Evolutionary conservation across 2,888 invertebrate species (phyloP).

Genomic region (Lomographa bimaculata): DNA sequence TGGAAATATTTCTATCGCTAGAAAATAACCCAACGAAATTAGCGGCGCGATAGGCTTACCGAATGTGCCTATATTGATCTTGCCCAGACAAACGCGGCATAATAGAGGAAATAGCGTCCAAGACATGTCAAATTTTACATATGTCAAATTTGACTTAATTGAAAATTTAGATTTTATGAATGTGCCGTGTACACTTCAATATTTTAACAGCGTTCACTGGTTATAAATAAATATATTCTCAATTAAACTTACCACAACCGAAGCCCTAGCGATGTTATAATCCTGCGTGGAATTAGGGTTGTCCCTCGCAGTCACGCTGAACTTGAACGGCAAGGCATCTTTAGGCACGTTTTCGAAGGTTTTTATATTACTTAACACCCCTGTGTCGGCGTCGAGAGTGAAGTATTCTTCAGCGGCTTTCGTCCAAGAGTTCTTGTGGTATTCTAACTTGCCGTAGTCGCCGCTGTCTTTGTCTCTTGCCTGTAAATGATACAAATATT

Average conservation of each 20-base stretch:
- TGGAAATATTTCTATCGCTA: no score
- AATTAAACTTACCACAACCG: slow-evolving; percentile 87
- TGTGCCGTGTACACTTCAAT: no score
- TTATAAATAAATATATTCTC: no score
- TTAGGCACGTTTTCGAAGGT: slow-evolving; percentile 87
- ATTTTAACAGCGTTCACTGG: no score
- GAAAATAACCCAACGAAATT: no score
- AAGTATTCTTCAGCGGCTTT: slow-evolving; percentile 86
- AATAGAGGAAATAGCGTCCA: no score
- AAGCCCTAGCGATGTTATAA: slow-evolving; percentile 85
- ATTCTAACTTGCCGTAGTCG: slow-evolving; percentile 90
- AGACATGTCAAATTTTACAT: no score
- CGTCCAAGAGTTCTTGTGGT: slow-evolving; percentile 80
- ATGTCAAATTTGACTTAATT: no score
- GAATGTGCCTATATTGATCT: no score
- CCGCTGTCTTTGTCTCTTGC: slow-evolving; percentile 95
- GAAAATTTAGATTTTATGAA: no score
- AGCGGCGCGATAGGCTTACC: no score
- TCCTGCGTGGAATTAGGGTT: slow-evolving; percentile 86
- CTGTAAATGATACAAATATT: slow-evolving; percentile 50
- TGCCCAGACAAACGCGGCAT: no score
- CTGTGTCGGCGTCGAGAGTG: slow-evolving; percentile 88
- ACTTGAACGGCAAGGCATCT: slow-evolving; percentile 87
- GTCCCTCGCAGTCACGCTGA: slow-evolving; percentile 89
- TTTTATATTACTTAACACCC: slow-evolving; percentile 89